Evolutionary conservation across 2,888 invertebrate species (phyloP).

Genomic region (Xestia c-nigrum): DNA sequence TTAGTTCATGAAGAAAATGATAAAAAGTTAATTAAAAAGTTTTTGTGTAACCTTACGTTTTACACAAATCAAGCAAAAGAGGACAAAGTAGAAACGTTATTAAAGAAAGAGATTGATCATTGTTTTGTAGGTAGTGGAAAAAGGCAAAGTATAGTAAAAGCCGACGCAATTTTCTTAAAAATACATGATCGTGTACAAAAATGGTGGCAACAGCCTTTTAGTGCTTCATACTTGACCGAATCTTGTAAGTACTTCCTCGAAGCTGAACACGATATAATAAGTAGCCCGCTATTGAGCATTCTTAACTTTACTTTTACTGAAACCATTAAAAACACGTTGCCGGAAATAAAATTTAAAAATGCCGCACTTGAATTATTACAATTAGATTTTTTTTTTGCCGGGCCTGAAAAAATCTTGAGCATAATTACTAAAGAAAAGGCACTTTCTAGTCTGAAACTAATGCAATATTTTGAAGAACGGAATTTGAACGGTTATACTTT

Average conservation of each 20-base stretch:
- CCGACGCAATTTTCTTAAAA: slow-evolving; percentile 55
- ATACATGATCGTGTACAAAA: slow-evolving; percentile 64
- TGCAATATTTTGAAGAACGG: slow-evolving; percentile 44
- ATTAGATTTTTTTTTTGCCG: slow-evolving; percentile 28
- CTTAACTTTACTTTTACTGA: slow-evolving; percentile 35
- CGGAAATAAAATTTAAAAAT: slow-evolving; percentile 31
- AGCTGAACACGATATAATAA: slow-evolving; percentile 32
- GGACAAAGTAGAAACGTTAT: slow-evolving; percentile 56
- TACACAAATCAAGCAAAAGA: slow-evolving; percentile 65
- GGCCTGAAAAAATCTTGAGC: slow-evolving; percentile 14
- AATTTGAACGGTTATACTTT: slow-evolving; percentile 21
- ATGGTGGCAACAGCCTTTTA: slow-evolving; percentile 57
- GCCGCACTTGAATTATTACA: slow-evolving; percentile 13
- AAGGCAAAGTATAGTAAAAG: slow-evolving; percentile 36
- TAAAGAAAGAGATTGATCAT: slow-evolving; percentile 57
- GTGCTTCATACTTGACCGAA: slow-evolving; percentile 52
- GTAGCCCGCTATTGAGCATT: slow-evolving; percentile 39
- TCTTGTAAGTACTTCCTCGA: slow-evolving; percentile 43
- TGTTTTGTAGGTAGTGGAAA: slow-evolving; percentile 7
- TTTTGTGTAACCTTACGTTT: slow-evolving; percentile 52
- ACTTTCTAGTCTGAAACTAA: slow-evolving; percentile 49
- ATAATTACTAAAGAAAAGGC: slow-evolving; percentile 40
- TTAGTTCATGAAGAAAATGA: slow-evolving; percentile 35
- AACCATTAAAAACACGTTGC: slow-evolving; percentile 16
- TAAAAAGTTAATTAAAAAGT: slow-evolving; percentile 25